Percentiles rank a stretch among this genome's conserved stretches.
These are phyloP conservation scores for Rhinogobius similis DNA, from an alignment of 2,113 vertebrate genomes.

Conservation along the genomic window DNA sequence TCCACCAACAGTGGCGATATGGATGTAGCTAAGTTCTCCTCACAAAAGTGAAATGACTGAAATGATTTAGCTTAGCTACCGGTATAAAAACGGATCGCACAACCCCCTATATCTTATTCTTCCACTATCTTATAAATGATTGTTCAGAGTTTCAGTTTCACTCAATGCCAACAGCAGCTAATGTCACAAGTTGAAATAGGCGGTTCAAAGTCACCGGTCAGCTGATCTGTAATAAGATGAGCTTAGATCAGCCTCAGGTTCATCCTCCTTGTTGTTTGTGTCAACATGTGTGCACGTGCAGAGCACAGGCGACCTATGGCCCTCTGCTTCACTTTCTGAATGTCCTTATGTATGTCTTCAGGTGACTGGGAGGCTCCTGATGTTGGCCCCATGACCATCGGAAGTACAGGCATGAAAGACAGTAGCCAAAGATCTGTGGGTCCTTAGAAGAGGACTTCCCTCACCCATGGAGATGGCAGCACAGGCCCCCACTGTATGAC, in stretches of 20 bases:
- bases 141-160: background rate
- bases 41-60: background rate
- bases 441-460: slow-evolving; percentile 75
- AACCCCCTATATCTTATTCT: background rate
- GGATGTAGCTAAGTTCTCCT: background rate
- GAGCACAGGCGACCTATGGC: slow-evolving; percentile 6
- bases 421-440: slow-evolving; percentile 77
- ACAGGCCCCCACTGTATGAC: slow-evolving; percentile 64
- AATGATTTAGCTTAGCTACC: background rate
- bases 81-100: background rate
- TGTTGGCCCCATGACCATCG: slow-evolving; percentile 82
- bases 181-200: slow-evolving; percentile 3
- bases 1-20: background rate
- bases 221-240: slow-evolving; percentile 48
- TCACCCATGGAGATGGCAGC: slow-evolving; percentile 71
- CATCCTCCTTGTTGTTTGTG: slow-evolving; percentile 23
- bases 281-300: slow-evolving; percentile 1
- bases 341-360: slow-evolving; percentile 26
- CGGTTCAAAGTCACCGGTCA: slow-evolving; percentile 31
- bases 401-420: slow-evolving; percentile 78
- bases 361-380: slow-evolving; percentile 81
- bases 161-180: background rate
- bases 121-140: background rate
- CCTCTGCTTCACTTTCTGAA: slow-evolving; percentile 2
- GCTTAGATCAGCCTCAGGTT: slow-evolving; percentile 27